phyloP scores from a whole-genome alignment of 1,140 invertebrate genomes.

The Telenomus remus region DNA sequence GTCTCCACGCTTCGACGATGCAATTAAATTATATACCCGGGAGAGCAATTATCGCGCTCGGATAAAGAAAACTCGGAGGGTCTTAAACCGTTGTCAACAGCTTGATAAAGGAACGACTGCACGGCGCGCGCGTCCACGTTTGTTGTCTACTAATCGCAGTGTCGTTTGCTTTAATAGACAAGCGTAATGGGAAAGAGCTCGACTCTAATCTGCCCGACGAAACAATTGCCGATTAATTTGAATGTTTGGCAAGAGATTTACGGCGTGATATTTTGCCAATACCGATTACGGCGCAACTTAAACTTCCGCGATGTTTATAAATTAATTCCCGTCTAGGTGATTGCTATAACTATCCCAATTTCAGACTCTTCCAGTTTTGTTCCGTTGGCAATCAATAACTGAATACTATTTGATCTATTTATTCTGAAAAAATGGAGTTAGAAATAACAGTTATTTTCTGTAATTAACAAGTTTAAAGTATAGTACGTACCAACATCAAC shows the following conservation, averaged over 20 bases:
- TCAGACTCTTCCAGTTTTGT: too few relatives aligned
- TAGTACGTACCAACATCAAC: too few relatives aligned
- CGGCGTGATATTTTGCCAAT: slow-evolving; percentile 28
- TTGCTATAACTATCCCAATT: background rate
- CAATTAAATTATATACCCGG: slow-evolving; percentile 53
- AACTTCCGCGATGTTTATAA: slow-evolving; percentile 26
- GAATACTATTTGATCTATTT: too few relatives aligned
- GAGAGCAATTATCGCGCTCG: slow-evolving; percentile 49
- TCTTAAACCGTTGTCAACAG: slow-evolving; percentile 38
- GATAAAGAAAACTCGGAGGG: slow-evolving; percentile 40
- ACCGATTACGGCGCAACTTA: slow-evolving; percentile 6
- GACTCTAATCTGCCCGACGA: slow-evolving; percentile 21
- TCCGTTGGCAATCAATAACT: too few relatives aligned
- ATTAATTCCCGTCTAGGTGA: slow-evolving; percentile 9
- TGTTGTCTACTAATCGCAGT: slow-evolving; percentile 38
- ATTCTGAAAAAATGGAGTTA: too few relatives aligned
- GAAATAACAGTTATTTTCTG: too few relatives aligned
- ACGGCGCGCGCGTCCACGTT: slow-evolving; percentile 10
- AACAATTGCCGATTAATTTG: slow-evolving; percentile 43
- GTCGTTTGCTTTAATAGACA: slow-evolving; percentile 42
- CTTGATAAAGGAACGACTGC: slow-evolving; percentile 27
- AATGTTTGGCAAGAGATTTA: slow-evolving; percentile 39
- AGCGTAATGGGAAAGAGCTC: slow-evolving; percentile 17
- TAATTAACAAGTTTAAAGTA: too few relatives aligned
- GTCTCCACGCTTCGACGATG: slow-evolving; percentile 44